phyloP scores from a whole-genome alignment of 2,888 invertebrate species.

The Conchocele bisecta region DNA sequence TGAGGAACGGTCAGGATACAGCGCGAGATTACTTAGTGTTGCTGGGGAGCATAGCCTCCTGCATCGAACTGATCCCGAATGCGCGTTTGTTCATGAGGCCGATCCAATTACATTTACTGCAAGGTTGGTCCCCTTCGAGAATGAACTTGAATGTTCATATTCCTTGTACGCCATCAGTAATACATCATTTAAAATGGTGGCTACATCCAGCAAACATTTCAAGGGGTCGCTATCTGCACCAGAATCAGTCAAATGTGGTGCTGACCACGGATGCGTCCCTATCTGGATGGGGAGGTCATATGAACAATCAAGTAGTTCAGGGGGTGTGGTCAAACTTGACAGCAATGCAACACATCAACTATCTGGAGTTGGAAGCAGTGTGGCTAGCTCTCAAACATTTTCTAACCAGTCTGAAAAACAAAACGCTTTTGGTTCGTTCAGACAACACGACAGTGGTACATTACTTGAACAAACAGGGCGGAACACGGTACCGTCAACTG shows the following conservation, averaged over 20 bases:
- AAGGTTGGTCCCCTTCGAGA: constrained; percentile 21
- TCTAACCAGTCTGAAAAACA: background rate
- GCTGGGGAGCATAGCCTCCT: constrained; percentile 20
- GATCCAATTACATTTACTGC: constrained; percentile 11
- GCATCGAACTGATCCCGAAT: constrained; percentile 31
- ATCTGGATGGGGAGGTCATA: constrained; percentile 25
- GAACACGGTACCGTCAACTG: constrained; percentile 32
- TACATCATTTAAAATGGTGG: constrained; percentile 10
- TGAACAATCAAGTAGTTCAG: constrained; percentile 9
- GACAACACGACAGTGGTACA: constrained; percentile 47
- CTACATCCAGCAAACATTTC: constrained; percentile 1
- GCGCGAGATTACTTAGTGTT: constrained; percentile 25
- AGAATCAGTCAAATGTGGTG: too few species aligned
- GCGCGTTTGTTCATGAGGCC: constrained; percentile 25
- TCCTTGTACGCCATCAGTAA: constrained; percentile 11
- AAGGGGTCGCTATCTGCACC: constrained; percentile 21
- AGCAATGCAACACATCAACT: constrained; percentile 25
- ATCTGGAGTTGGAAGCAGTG: constrained; percentile 27
- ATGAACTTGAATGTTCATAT: background rate
- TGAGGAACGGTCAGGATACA: too few species aligned
- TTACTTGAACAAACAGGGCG: constrained; percentile 45
- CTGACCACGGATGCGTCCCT: constrained; percentile 43
- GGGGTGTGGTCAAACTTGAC: constrained; percentile 19
- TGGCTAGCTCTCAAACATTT: constrained; percentile 15
- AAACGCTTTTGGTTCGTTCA: constrained; percentile 19